Evolutionary conservation across 2,113 vertebrate species (phyloP).

Genomic region (Sebastes fasciatus): DNA sequence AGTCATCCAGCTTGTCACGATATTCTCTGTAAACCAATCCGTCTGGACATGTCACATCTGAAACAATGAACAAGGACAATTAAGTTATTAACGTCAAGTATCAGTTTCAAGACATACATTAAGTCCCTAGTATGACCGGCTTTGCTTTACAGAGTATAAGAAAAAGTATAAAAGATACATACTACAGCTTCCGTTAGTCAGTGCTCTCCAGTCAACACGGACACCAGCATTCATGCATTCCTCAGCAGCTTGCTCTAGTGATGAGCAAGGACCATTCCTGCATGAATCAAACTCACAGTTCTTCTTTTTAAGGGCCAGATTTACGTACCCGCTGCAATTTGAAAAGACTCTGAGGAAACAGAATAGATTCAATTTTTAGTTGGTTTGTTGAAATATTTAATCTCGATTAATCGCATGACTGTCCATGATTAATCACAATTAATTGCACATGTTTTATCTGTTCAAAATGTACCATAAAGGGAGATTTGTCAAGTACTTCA

Average conservation of each 20-base stretch:
- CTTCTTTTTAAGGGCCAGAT: slow-evolving; percentile 50
- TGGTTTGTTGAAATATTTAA: no score
- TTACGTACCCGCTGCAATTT: slow-evolving; percentile 50
- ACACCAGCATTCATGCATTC: slow-evolving; percentile 65
- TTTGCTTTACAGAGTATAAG: neutral
- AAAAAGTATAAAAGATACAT: slow-evolving; percentile 9
- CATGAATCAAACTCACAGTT: slow-evolving; percentile 75
- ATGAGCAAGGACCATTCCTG: slow-evolving; percentile 51
- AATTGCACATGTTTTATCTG: no score
- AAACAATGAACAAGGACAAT: slow-evolving; percentile 36
- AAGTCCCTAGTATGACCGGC: neutral
- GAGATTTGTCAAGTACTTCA: no score
- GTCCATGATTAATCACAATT: no score
- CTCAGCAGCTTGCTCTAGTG: slow-evolving; percentile 70
- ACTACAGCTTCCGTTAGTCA: slow-evolving; percentile 78
- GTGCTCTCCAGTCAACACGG: slow-evolving; percentile 77
- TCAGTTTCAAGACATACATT: neutral
- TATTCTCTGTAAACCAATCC: slow-evolving; percentile 75
- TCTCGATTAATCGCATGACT: no score
- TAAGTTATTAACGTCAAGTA: neutral
- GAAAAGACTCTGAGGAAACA: slow-evolving; percentile 71
- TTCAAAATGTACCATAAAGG: no score
- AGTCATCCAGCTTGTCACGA: slow-evolving; percentile 46
- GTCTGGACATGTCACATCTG: slow-evolving; percentile 60
- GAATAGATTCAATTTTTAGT: no score